Evolutionary conservation across 2,797 vertebrate genomes (phyloP).

Genomic region (Notolepis coatsorum): DNA sequence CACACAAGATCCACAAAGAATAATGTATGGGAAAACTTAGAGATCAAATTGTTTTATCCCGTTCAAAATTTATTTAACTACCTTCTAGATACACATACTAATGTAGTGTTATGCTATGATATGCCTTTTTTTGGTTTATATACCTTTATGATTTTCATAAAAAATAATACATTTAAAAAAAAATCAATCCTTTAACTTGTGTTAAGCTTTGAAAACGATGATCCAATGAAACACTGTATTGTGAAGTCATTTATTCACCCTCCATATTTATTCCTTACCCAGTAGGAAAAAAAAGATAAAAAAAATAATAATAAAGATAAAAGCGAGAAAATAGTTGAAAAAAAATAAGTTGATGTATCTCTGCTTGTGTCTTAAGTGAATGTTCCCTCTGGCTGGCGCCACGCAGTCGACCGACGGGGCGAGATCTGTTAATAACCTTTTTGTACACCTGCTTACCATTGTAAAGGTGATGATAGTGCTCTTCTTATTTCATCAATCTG

Average conservation of each 20-base stretch:
- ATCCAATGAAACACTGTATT: constrained; percentile 85
- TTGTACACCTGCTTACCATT: constrained; percentile 94
- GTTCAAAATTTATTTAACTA: constrained; percentile 75
- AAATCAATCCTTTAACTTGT: constrained; percentile 74
- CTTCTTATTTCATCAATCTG: constrained; percentile 83
- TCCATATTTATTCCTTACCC: constrained; percentile 76
- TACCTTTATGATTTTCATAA: constrained; percentile 61
- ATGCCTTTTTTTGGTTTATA: constrained; percentile 81
- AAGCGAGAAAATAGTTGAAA: constrained; percentile 51
- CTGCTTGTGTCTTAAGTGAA: constrained; percentile 99
- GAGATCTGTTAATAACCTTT: constrained; percentile 87
- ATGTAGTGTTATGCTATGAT: constrained; percentile 88
- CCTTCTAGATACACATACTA: constrained; percentile 89
- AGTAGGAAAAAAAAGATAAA: constrained; percentile 55
- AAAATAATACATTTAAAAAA: no score
- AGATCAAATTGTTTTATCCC: constrained; percentile 79
- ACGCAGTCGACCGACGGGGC: constrained; percentile 87
- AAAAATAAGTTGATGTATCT: constrained; percentile 87
- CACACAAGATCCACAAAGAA: constrained; percentile 44
- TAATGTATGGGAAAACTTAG: constrained; percentile 68
- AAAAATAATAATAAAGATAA: constrained; percentile 35
- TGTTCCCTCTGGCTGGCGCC: constrained; percentile 89
- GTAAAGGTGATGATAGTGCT: constrained; percentile 93
- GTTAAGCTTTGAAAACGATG: constrained; percentile 85
- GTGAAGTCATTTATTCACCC: constrained; percentile 92